Evolutionary conservation across 2,797 vertebrate genomes (phyloP).

Genomic region (Sphaeramia orbicularis): DNA sequence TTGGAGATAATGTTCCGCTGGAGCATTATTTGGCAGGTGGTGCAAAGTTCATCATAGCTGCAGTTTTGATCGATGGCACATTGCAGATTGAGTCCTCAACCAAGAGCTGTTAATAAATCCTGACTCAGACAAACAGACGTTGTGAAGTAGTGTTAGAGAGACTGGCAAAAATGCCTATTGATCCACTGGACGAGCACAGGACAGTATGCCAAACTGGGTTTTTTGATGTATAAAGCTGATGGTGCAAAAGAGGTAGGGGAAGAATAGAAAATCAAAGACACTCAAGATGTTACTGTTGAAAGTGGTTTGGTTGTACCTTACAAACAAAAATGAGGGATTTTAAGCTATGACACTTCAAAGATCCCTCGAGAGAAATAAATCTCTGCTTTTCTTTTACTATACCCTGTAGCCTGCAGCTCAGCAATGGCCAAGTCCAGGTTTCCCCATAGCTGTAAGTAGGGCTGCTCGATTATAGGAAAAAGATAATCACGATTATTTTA

Average conservation of each 20-base stretch:
- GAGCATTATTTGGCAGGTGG: constrained; percentile 61
- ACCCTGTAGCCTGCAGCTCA: no score
- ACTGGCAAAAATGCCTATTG: constrained; percentile 76
- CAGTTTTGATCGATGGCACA: constrained; percentile 77
- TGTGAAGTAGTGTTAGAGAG: constrained; percentile 53
- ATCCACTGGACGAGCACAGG: constrained; percentile 59
- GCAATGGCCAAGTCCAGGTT: no score
- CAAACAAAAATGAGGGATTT: no score
- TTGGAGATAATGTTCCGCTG: constrained; percentile 64
- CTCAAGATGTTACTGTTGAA: not conserved
- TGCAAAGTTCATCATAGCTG: constrained; percentile 67
- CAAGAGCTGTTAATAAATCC: constrained; percentile 77
- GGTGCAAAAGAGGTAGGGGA: constrained; percentile 19
- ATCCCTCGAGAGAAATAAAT: no score
- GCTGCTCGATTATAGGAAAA: no score
- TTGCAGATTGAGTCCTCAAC: constrained; percentile 78
- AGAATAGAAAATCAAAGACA: not conserved
- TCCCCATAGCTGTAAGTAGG: no score
- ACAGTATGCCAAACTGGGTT: constrained; percentile 65
- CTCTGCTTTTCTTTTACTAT: no score
- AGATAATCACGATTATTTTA: no score
- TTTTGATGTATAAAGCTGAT: constrained; percentile 59
- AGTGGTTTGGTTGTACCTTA: no score
- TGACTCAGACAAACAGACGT: constrained; percentile 71
- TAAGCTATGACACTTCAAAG: no score